phyloP scores from a whole-genome alignment of 35 echinoderm and acorn worm genomes.

The Ophiothrix spiculata region DNA sequence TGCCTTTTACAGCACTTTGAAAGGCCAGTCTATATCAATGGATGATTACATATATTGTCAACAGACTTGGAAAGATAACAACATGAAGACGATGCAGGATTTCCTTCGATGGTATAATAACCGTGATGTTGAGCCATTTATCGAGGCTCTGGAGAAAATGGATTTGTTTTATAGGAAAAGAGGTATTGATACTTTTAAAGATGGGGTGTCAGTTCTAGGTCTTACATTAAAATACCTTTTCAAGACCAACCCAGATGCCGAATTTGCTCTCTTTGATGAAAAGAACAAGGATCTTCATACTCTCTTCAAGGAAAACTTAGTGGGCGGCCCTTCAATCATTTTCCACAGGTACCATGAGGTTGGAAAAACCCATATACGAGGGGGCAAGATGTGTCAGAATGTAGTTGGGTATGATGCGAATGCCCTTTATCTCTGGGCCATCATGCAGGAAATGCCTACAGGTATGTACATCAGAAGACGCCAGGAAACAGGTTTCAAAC shows the following conservation, averaged over 20 bases:
- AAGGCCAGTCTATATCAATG: not conserved
- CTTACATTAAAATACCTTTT: no score
- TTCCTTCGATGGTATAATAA: no score
- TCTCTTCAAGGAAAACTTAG: not conserved
- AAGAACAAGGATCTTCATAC: not conserved
- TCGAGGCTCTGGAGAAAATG: conserved; percentile 47
- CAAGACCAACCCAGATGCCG: not conserved
- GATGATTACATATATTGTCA: conserved; percentile 39
- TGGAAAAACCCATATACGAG: conserved; percentile 3
- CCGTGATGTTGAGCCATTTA: no score
- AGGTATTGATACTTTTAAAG: conserved; percentile 31
- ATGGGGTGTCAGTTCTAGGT: conserved; percentile 12
- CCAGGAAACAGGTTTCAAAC: not conserved
- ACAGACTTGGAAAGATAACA: not conserved
- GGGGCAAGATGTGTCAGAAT: conserved; percentile 5
- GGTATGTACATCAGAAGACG: not conserved
- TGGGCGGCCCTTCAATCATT: conserved; percentile 13
- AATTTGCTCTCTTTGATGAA: no score
- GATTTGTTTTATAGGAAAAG: conserved; percentile 24
- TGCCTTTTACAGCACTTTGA: conserved; percentile 30
- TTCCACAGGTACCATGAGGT: no score
- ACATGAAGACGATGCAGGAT: conserved; percentile 40
- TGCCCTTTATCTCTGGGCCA: conserved; percentile 5
- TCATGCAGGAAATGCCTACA: conserved; percentile 29
- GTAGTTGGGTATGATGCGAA: conserved; percentile 19